These are phyloP conservation scores for Thaumatotibia leucotreta DNA, from an alignment of 1,140 invertebrate species.

Conservation along the genomic window DNA sequence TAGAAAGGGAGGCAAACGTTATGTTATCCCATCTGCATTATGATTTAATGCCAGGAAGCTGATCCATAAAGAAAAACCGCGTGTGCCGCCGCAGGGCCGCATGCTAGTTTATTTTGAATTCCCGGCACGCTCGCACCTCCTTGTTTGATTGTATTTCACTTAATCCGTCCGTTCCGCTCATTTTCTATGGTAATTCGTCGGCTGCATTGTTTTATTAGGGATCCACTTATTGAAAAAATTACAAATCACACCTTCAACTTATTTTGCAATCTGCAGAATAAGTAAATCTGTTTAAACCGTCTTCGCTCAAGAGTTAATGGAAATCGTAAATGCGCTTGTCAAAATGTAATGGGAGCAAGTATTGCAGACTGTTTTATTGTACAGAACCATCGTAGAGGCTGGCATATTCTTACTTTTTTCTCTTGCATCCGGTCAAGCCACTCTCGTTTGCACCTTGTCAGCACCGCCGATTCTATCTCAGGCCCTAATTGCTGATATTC, in stretches of 20 bases:
- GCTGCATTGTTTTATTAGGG: slow-evolving; percentile 67
- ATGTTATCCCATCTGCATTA: neutral
- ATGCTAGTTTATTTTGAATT: slow-evolving; percentile 37
- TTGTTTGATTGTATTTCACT: slow-evolving; percentile 63
- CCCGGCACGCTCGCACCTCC: slow-evolving; percentile 37
- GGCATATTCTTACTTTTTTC: slow-evolving; percentile 11
- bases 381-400: neutral
- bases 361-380: neutral
- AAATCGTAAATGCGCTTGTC: neutral
- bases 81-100: slow-evolving; percentile 25
- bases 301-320: neutral
- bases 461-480: slow-evolving; percentile 66
- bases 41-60: neutral
- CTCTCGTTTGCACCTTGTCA: slow-evolving; percentile 74
- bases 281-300: neutral
- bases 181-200: slow-evolving; percentile 69
- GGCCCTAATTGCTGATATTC: slow-evolving; percentile 71
- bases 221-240: slow-evolving; percentile 24
- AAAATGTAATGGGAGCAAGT: neutral
- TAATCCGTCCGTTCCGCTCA: slow-evolving; percentile 65
- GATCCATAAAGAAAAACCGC: neutral
- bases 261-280: neutral
- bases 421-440: slow-evolving; percentile 53
- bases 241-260: neutral
- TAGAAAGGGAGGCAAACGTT: neutral